Percentiles rank a stretch among this genome's conserved stretches.
Evolutionary conservation across 1,140 invertebrate species (phyloP).

Genomic region (Octopus bimaculoides): DNA sequence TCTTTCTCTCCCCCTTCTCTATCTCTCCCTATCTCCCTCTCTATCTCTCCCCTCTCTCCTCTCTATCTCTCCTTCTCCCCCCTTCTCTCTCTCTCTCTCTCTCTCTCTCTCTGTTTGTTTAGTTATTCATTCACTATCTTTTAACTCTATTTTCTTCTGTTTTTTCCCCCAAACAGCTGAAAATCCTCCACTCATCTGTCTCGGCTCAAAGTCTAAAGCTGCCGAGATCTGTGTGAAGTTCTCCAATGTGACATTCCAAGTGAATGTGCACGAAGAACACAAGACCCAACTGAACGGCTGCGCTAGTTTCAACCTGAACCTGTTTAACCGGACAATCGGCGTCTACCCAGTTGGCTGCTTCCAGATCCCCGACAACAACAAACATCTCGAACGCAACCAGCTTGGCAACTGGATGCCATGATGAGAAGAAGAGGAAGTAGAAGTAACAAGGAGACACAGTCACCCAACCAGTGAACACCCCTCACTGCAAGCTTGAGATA

Average conservation of each 20-base stretch:
- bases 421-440: neutral
- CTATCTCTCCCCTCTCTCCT: neutral
- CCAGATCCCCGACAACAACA: conserved; percentile 32
- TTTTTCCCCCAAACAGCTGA: conserved; percentile 22
- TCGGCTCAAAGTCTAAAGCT: conserved; percentile 36
- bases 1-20: no score
- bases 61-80: neutral
- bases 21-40: neutral
- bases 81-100: neutral
- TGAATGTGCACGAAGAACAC: conserved; percentile 34
- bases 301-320: conserved; percentile 36
- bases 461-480: neutral
- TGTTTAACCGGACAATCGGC: conserved; percentile 43
- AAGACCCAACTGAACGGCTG: conserved; percentile 42
- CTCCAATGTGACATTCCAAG: conserved; percentile 38
- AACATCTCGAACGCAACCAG: conserved; percentile 30
- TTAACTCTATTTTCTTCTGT: conserved; percentile 9
- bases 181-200: conserved; percentile 33
- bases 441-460: neutral
- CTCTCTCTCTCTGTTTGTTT: neutral
- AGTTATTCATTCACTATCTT: neutral
- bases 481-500: no score
- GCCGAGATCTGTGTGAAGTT: conserved; percentile 40
- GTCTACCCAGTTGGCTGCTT: conserved; percentile 45
- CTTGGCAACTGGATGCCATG: conserved; percentile 40